A percentile compares a stretch with the other conserved stretches of the same genome.
Evolutionary conservation across 2,888 invertebrate species (phyloP).

Genomic region (Meganola albula): DNA sequence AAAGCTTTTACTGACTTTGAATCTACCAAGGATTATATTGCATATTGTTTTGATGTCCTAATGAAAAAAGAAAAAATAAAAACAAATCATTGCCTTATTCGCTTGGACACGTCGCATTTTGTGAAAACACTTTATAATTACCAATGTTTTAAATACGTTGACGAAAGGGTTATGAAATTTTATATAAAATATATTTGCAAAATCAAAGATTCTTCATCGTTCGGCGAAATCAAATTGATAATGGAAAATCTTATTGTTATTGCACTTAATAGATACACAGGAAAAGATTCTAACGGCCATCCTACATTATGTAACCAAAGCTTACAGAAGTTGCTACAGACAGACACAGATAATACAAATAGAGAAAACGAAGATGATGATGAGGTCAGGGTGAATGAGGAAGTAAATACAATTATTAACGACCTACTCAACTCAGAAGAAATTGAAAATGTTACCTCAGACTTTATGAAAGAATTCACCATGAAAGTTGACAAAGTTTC

Average conservation of each 20-base stretch:
- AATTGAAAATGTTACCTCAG: slow-evolving; percentile 11
- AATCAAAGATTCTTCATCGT: slow-evolving; percentile 8
- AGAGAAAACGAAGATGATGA: slow-evolving; percentile 8
- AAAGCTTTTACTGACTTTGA: slow-evolving; percentile 6
- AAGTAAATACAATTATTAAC: slow-evolving; percentile 11
- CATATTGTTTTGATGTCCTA: slow-evolving; percentile 3
- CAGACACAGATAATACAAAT: slow-evolving; percentile 9
- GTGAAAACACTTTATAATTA: slow-evolving; percentile 6
- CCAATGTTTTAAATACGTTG: slow-evolving; percentile 4
- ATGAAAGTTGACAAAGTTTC: slow-evolving; percentile 13
- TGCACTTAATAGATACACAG: slow-evolving; percentile 2
- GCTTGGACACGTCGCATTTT: slow-evolving; percentile 6
- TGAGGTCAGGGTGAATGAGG: slow-evolving; percentile 11
- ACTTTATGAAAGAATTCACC: slow-evolving; percentile 12
- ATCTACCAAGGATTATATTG: slow-evolving; percentile 6
- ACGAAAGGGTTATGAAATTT: slow-evolving; percentile 1
- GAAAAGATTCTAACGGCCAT: slow-evolving; percentile 5
- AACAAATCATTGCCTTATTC: slow-evolving; percentile 4
- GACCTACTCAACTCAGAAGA: slow-evolving; percentile 13
- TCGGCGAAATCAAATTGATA: slow-evolving; percentile 7
- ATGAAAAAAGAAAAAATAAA: slow-evolving; percentile 2
- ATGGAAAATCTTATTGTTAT: not conserved
- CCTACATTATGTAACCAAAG: slow-evolving; percentile 6
- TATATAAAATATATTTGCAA: slow-evolving; percentile 8
- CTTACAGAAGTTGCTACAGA: slow-evolving; percentile 10